Percentiles rank a stretch among this genome's conserved stretches.
Evolutionary conservation across 2,888 invertebrate species (phyloP).

Genomic region (Caenorhabditis macrosperma): DNA sequence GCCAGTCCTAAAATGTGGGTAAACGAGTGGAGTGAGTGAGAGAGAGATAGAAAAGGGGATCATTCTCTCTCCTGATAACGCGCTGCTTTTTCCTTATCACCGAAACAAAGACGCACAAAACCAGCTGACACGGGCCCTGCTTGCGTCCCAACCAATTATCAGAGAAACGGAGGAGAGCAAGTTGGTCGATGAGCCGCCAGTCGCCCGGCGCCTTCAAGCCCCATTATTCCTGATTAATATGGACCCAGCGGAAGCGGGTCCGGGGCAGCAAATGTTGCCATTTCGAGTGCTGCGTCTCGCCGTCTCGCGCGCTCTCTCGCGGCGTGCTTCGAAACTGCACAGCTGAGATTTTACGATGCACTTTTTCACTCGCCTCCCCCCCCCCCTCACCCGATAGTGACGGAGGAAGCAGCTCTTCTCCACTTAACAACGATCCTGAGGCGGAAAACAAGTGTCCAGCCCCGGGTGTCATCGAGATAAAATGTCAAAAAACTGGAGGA

Average conservation of each 20-base stretch:
- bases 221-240: conserved; percentile 58
- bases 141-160: conserved; percentile 30
- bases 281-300: conserved; percentile 38
- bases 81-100: conserved; percentile 33
- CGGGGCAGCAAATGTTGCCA: conserved; percentile 49
- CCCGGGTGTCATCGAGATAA: conserved; percentile 19
- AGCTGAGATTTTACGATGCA: conserved; percentile 55
- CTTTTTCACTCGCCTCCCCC: conserved; percentile 24
- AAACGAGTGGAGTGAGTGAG: too few relatives aligned
- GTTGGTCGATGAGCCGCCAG: conserved; percentile 11
- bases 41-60: background rate
- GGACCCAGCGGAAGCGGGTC: conserved; percentile 46
- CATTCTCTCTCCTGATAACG: conserved; percentile 21
- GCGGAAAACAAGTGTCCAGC: background rate
- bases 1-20: too few relatives aligned
- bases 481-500: background rate
- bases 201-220: conserved; percentile 11
- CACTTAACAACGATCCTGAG: background rate
- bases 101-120: conserved; percentile 46
- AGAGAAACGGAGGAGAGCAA: conserved; percentile 30
- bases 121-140: conserved; percentile 50
- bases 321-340: conserved; percentile 20
- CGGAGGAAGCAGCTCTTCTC: background rate
- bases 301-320: conserved; percentile 9
- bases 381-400: too few relatives aligned